Evolutionary conservation across 2,797 vertebrate species (phyloP).

Genomic region (Varecia variegata): DNA sequence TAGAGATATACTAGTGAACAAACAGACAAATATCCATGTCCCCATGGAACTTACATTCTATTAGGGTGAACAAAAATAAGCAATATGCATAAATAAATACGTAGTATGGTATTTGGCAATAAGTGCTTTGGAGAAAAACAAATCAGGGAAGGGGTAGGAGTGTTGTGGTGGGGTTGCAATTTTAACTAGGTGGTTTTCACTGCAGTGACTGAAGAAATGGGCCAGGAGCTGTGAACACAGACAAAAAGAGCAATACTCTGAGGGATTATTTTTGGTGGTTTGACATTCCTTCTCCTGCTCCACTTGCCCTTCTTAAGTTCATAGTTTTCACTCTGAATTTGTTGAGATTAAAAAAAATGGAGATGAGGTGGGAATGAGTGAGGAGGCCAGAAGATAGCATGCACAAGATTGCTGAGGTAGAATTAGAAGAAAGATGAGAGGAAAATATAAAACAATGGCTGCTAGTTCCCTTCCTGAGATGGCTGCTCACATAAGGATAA

Average conservation of each 20-base stretch:
- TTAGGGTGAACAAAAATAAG: neutral
- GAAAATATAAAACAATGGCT: neutral
- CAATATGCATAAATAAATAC: neutral
- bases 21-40: neutral
- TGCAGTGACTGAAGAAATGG: neutral
- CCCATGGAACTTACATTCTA: neutral
- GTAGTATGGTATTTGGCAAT: neutral
- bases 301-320: neutral
- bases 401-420: neutral
- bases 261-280: slow-evolving; percentile 5
- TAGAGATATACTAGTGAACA: neutral
- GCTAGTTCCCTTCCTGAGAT: neutral
- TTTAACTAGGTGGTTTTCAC: neutral
- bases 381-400: neutral
- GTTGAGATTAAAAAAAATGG: neutral
- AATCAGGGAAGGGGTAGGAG: neutral
- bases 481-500: neutral
- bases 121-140: neutral
- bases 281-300: neutral
- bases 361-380: neutral
- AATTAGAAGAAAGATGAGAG: neutral
- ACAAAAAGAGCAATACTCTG: neutral
- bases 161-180: neutral
- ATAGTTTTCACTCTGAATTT: neutral
- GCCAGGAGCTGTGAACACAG: neutral